These are phyloP conservation scores for Nasonovia ribisnigri DNA, from an alignment of 2,888 invertebrate species.

Conservation along the genomic window DNA sequence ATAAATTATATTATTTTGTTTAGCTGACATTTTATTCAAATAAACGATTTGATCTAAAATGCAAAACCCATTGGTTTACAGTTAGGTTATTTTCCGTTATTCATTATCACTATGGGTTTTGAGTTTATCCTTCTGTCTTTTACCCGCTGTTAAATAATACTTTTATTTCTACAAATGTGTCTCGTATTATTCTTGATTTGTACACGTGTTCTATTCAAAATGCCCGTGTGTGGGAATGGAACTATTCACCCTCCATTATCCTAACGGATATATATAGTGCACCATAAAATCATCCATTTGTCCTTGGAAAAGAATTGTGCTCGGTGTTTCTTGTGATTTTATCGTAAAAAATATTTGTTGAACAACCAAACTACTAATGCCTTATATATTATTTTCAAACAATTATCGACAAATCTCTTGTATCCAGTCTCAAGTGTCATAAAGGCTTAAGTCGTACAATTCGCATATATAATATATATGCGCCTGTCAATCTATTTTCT, in stretches of 20 bases:
- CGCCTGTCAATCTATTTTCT: conserved; percentile 3
- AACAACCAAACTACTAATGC: background rate
- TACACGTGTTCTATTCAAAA: conserved; percentile 58
- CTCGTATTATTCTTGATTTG: conserved; percentile 26
- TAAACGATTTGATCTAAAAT: conserved; percentile 32
- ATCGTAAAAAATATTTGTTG: conserved; percentile 23
- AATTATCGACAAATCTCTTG: background rate
- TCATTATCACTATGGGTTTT: conserved; percentile 2
- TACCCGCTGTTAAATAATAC: background rate
- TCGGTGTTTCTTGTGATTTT: conserved; percentile 22
- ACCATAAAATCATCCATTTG: conserved; percentile 41
- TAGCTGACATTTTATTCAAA: background rate
- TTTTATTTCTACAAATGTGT: conserved; percentile 47
- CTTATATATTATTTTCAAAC: conserved; percentile 8
- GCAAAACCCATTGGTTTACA: background rate
- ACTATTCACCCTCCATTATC: conserved; percentile 40
- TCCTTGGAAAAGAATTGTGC: conserved; percentile 39
- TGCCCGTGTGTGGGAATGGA: conserved; percentile 10
- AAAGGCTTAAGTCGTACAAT: background rate
- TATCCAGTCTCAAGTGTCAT: background rate
- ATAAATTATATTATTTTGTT: background rate
- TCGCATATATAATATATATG: background rate
- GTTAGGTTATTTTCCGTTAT: conserved; percentile 25
- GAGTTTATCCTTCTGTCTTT: background rate
- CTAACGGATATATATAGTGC: conserved; percentile 4